These are phyloP conservation scores for Piprites chloris DNA, from an alignment of 2,113 vertebrate species.

Conservation along the genomic window DNA sequence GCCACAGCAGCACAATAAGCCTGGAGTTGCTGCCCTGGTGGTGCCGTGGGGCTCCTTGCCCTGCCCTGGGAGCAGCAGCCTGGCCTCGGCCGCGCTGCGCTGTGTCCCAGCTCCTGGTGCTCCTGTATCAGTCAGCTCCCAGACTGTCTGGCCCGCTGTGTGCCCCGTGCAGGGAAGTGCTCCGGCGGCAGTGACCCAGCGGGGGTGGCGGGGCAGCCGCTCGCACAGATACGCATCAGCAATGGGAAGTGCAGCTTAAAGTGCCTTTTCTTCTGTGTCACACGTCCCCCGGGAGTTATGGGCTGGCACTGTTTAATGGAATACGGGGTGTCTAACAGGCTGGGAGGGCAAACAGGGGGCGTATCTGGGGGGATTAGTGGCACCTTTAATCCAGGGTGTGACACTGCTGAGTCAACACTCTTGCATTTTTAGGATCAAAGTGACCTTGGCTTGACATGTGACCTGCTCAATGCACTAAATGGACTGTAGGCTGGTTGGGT, in stretches of 20 bases:
- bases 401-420: slow-evolving; percentile 34
- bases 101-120: background rate
- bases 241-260: background rate
- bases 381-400: slow-evolving; percentile 45
- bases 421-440: slow-evolving; percentile 24
- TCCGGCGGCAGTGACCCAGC: background rate
- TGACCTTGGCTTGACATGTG: slow-evolving; percentile 12
- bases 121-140: background rate
- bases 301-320: slow-evolving; percentile 30
- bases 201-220: background rate
- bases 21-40: too few relatives aligned
- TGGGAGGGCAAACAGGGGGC: slow-evolving; percentile 13
- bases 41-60: background rate
- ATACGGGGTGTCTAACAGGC: slow-evolving; percentile 4
- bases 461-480: background rate
- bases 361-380: slow-evolving; percentile 45
- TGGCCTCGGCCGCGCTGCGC: accelerated
- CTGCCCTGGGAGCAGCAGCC: too few relatives aligned
- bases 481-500: background rate
- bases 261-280: background rate
- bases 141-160: too few relatives aligned
- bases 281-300: background rate
- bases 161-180: background rate
- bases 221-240: background rate
- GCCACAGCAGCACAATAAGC: background rate